Evolutionary conservation across 53 echinoderm and acorn worm species (phyloP), one percentile per base, ranked within the genome.

Genomic region (Actinopyga echinites): DNA sequence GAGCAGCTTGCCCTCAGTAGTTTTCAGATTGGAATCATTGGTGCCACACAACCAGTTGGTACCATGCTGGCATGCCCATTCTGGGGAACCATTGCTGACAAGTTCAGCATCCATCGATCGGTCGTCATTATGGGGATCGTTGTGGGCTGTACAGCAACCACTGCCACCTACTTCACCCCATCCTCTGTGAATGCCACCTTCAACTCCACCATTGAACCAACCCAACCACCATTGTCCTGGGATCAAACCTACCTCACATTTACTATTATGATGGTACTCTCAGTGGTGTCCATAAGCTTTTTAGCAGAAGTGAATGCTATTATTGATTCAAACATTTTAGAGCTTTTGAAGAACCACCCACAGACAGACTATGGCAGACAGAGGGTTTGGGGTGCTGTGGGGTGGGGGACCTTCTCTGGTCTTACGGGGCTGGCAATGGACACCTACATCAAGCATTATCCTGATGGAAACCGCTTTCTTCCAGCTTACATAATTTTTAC

Each of bases 11-110:
- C 94, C 17, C 83, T 99, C 40, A 79, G 86, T 24, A 62, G 92
- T 23, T 64, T 88, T n/a, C 94, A 99, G 74, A 92, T 91, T 38
- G 99, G 94, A 26, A 64, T 92, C 62, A 91, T 91, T 79, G 75
- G 88, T 11, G 92, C 92, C 59, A 74, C 92, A 17, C 91, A 99
- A 54, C 99, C 99, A 3, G 57, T 88, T 49, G 69, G 88, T 26
- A 82, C 83, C 35, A 80, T 92, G 40, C 12, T 92, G 6, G 82
- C 84, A 61, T 84, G 88, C 36, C 94, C 92, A 1, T 11, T 92
- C 36, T 88, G 93, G 75, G 99, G 99, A 3, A 84, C 88, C 37
- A 45, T 99, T 11, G 92, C 94, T 13, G 99, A 99, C 87, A 99
- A 92, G 35, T 90, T 75, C 77, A 84, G 91, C 85, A 87, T 83